A percentile compares a stretch with the other conserved stretches of the same genome.
Conservation (phyloP, 2,888 invertebrate genomes). For the Anthrax anthrax region DNA sequence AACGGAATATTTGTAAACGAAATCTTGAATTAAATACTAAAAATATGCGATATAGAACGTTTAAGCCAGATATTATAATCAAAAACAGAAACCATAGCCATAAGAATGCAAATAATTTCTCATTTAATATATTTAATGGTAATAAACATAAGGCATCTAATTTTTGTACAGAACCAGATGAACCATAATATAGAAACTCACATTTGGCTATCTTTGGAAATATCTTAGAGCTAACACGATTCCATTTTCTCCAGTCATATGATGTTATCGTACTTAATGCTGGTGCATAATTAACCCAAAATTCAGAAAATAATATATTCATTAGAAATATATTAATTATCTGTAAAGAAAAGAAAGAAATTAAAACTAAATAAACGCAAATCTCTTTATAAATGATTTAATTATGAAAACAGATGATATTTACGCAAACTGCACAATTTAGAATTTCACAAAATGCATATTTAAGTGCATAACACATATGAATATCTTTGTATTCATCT, state of each 20-base stretch:
- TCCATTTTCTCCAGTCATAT: conserved; percentile 27
- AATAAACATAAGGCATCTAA: conserved; percentile 66
- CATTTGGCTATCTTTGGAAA: conserved; percentile 69
- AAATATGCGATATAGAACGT: conserved; percentile 49
- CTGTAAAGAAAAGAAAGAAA: conserved; percentile 11
- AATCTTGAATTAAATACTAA: conserved; percentile 42
- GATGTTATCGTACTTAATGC: conserved; percentile 23
- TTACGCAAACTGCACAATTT: conserved; percentile 59
- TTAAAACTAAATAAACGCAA: background rate
- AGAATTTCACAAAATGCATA: conserved; percentile 57
- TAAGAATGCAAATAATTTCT: conserved; percentile 59
- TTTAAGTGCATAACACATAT: conserved; percentile 43
- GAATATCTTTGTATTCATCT: conserved; percentile 24
- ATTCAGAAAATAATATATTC: conserved; percentile 26
- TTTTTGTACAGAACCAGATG: conserved; percentile 63
- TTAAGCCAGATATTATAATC: conserved; percentile 43
- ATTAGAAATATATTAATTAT: conserved; percentile 24
- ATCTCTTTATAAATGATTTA: background rate
- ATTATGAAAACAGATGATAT: conserved; percentile 19
- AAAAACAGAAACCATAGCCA: conserved; percentile 63
- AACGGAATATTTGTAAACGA: conserved; percentile 30
- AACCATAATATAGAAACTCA: conserved; percentile 72
- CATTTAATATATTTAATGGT: conserved; percentile 63
- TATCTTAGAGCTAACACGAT: conserved; percentile 24
- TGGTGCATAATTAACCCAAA: conserved; percentile 25